Percentiles rank a stretch among this genome's conserved stretches.
Evolutionary conservation across 2,113 vertebrate genomes (phyloP).

Genomic region (Sisor rabdophorus): DNA sequence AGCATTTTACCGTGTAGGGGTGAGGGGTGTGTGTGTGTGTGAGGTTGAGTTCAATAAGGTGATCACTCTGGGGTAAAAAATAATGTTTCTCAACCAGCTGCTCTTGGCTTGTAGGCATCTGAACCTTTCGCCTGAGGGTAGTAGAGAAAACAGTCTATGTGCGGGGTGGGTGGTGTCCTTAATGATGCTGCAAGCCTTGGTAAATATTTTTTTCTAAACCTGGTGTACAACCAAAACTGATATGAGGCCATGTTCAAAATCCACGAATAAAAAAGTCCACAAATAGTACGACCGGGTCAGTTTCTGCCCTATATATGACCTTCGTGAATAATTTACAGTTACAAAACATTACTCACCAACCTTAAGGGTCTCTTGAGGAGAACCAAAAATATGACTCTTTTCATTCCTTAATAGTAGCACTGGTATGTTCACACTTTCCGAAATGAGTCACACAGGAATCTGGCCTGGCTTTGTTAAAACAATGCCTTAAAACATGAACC

Average conservation of each 20-base stretch:
- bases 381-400: slow-evolving; percentile 42
- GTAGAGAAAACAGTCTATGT: too few relatives aligned
- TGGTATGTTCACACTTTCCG: slow-evolving; percentile 64
- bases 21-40: too few relatives aligned
- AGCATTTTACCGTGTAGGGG: too few relatives aligned
- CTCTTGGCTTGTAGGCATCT: too few relatives aligned
- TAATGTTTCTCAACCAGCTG: too few relatives aligned
- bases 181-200: too few relatives aligned
- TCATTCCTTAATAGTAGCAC: slow-evolving; percentile 13
- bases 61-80: too few relatives aligned
- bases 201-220: background rate
- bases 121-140: too few relatives aligned
- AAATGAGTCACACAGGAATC: slow-evolving; percentile 62
- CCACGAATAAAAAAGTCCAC: slow-evolving; percentile 24
- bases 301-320: slow-evolving; percentile 12
- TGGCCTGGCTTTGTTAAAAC: slow-evolving; percentile 52
- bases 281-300: slow-evolving; percentile 25
- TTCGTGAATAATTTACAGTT: slow-evolving; percentile 2
- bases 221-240: background rate
- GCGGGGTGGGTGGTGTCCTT: too few relatives aligned
- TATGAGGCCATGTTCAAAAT: background rate
- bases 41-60: too few relatives aligned
- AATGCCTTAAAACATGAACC: slow-evolving; percentile 22
- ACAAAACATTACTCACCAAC: slow-evolving; percentile 42
- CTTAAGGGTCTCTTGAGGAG: slow-evolving; percentile 57